These are phyloP conservation scores for Coecobrya sp. DNA, from an alignment of 2,888 invertebrate species.

Conservation along the genomic window DNA sequence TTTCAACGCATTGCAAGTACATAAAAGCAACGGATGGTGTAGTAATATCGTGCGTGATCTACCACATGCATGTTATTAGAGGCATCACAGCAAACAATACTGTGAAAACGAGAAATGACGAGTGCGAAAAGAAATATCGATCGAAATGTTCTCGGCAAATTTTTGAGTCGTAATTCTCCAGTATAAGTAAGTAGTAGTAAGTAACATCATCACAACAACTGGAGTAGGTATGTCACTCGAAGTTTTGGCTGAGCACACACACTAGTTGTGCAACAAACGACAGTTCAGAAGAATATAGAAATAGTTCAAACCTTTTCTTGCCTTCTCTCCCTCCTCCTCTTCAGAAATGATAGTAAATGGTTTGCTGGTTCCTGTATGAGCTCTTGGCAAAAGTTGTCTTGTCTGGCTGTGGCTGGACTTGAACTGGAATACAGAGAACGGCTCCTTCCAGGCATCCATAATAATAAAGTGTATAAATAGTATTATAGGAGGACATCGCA, in stretches of 20 bases:
- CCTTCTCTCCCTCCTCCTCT: conserved; percentile 24
- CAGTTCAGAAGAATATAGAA: conserved; percentile 19
- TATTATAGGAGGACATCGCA: conserved; percentile 5
- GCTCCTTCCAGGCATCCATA: background rate
- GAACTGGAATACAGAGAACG: conserved; percentile 34
- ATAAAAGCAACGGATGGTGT: background rate
- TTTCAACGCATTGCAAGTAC: background rate
- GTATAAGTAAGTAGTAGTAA: conserved; percentile 7
- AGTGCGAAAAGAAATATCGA: conserved; percentile 76
- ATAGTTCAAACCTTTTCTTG: background rate
- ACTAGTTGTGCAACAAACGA: conserved; percentile 48
- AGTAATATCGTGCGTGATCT: conserved; percentile 5
- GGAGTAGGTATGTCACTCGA: conserved; percentile 50
- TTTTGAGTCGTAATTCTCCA: conserved; percentile 60
- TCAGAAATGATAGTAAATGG: conserved; percentile 22
- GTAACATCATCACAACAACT: conserved; percentile 38
- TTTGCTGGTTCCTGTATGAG: conserved; percentile 59
- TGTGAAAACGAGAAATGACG: conserved; percentile 78
- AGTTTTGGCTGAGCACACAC: conserved; percentile 38
- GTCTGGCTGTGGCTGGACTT: conserved; percentile 58
- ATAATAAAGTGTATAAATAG: conserved; percentile 10
- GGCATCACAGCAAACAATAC: conserved; percentile 57
- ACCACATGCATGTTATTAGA: conserved; percentile 44
- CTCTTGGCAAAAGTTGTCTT: conserved; percentile 49
- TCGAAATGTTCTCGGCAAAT: conserved; percentile 70